phyloP scores from a whole-genome alignment of 2,888 invertebrate genomes.

The Chymomyza fuscimana region DNA sequence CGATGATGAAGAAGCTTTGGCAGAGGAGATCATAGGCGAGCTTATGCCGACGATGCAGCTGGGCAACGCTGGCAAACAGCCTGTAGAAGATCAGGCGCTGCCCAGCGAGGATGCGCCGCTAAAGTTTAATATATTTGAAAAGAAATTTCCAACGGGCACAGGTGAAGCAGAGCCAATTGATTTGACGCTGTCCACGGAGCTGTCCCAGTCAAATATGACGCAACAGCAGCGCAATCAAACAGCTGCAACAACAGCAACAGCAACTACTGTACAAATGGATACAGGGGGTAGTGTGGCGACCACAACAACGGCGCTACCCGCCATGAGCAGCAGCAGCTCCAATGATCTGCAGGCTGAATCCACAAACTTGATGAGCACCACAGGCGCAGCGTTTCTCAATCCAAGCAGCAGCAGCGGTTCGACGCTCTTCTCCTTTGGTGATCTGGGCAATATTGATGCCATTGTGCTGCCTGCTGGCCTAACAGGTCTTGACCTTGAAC shows the following conservation, averaged over 20 bases:
- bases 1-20: slow-evolving; percentile 58
- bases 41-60: slow-evolving; percentile 8
- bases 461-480: slow-evolving; percentile 71
- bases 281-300: neutral
- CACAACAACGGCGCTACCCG: neutral
- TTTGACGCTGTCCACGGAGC: neutral
- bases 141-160: slow-evolving; percentile 69
- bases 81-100: slow-evolving; percentile 52
- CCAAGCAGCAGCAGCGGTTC: slow-evolving; percentile 32
- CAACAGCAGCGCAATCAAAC: slow-evolving; percentile 18
- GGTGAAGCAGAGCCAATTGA: slow-evolving; percentile 17
- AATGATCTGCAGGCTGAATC: slow-evolving; percentile 50
- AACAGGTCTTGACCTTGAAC: slow-evolving; percentile 34
- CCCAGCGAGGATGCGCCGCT: slow-evolving; percentile 76
- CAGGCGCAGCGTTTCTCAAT: slow-evolving; percentile 30
- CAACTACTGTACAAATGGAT: neutral
- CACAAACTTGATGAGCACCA: slow-evolving; percentile 47
- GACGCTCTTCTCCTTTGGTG: slow-evolving; percentile 33
- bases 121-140: slow-evolving; percentile 78
- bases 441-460: slow-evolving; percentile 67
- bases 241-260: slow-evolving; percentile 8
- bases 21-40: slow-evolving; percentile 14
- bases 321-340: neutral
- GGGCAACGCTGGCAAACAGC: neutral
- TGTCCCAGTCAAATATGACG: neutral